Evolutionary conservation across 2,888 invertebrate species (phyloP).

Genomic region (Cataglyphis altisquamis): DNA sequence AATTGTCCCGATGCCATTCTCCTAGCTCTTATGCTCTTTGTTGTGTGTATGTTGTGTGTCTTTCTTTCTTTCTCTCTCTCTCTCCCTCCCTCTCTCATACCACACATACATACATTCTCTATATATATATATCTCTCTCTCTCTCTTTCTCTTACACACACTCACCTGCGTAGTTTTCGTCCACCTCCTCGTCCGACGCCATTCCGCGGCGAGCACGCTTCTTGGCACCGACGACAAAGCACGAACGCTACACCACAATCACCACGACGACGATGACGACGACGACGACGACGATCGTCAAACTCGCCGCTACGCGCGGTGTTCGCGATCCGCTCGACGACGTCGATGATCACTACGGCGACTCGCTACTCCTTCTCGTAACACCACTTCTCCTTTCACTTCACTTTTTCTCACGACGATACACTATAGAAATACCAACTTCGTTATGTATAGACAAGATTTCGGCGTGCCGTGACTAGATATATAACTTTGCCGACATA

Average conservation of each 20-base stretch:
- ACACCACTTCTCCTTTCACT: background rate
- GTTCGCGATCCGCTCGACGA: slow-evolving; percentile 6
- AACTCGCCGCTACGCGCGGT: background rate
- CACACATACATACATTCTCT: no score
- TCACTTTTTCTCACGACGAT: slow-evolving; percentile 54
- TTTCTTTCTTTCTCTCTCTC: background rate
- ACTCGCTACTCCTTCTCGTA: background rate
- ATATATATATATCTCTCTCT: no score
- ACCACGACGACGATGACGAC: background rate
- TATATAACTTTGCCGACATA: background rate
- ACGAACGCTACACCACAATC: slow-evolving; percentile 32
- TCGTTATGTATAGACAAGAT: slow-evolving; percentile 67
- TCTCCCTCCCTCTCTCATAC: background rate
- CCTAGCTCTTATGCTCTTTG: background rate
- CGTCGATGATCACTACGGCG: background rate
- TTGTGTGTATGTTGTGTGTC: background rate
- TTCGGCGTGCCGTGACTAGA: slow-evolving; percentile 76
- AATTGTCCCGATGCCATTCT: background rate
- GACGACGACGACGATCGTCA: background rate
- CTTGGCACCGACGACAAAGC: slow-evolving; percentile 31
- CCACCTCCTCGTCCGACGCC: slow-evolving; percentile 96
- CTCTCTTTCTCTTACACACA: slow-evolving; percentile 61
- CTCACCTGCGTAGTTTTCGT: slow-evolving; percentile 95
- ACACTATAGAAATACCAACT: slow-evolving; percentile 71
- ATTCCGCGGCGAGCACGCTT: slow-evolving; percentile 85